Base-by-base conservation (phyloP, 30 jellyfish, hydroid and myxozoan species). In the Mastigias papua region DNA sequence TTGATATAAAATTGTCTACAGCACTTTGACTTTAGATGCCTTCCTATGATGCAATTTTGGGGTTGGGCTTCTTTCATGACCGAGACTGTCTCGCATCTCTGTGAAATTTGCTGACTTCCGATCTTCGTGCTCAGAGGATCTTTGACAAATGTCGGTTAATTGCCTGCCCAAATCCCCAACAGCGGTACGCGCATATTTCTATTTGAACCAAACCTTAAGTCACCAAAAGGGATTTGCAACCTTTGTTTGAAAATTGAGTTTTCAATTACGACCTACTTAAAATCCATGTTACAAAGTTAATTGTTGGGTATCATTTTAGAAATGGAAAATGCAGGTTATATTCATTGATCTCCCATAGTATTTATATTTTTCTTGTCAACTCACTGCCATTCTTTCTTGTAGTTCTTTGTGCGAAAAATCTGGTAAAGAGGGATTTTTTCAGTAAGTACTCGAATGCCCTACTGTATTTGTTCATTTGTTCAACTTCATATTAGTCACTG, bases 361-460 rank as follows among this genome's bases (percentile, higher is more conserved):
- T n/a, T n/a, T n/a, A n/a, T n/a, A n/a, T n/a, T n/a, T n/a, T n/a
- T n/a, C n/a, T n/a, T n/a, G n/a, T n/a, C n/a, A n/a, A n/a, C n/a
- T n/a, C n/a, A n/a, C 5, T 11, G 54, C 54, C 54, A 3, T 37
- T 37, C 54, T 3, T 37, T 37, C 54, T 3, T 37, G 10, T 37
- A 37, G 54, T 37, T 37, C 54, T 3, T 37, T 37, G 54, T 37
- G 97, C 98, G 26, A 94, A 94, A 81, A 94, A 94, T 66, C 67
- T 94, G 84, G 97, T 84, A 26, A 94, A 94, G 70, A 72, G 94
- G 50, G 98, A 94, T 69, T 94, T 90, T 31, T 94, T 94, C 78
- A 82, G 98, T 94, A 86, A 94, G 98, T 88, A 42, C 22, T 8
- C 11, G 11, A 37, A 37, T 37, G 11, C 11, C 5, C 54, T 37